Evolutionary conservation across 1,140 invertebrate genomes (phyloP).

Genomic region (Halyomorpha halys): DNA sequence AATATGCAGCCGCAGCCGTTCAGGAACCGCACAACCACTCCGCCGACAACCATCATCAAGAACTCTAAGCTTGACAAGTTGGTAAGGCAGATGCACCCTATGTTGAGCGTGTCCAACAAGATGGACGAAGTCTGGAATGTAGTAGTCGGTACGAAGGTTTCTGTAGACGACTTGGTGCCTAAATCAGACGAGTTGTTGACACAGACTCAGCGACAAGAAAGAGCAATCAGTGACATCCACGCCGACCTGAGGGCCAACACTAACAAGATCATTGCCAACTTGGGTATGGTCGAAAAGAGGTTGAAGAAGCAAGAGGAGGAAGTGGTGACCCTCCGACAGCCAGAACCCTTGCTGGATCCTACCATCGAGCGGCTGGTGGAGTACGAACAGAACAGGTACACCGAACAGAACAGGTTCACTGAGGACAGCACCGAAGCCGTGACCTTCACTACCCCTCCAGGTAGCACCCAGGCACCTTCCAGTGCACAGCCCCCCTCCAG

Average conservation of each 20-base stretch:
- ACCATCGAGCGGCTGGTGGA: constrained; percentile 65
- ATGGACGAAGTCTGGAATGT: constrained; percentile 85
- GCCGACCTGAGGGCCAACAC: constrained; percentile 68
- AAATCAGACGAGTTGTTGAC: constrained; percentile 75
- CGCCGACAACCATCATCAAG: constrained; percentile 41
- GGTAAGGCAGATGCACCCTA: constrained; percentile 65
- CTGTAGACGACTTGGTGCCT: constrained; percentile 68
- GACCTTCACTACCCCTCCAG: constrained; percentile 28
- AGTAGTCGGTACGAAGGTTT: constrained; percentile 73
- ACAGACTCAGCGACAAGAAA: constrained; percentile 73
- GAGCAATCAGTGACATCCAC: constrained; percentile 77
- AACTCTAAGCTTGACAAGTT: constrained; percentile 65
- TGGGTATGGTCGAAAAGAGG: constrained; percentile 71
- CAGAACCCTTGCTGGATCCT: constrained; percentile 60
- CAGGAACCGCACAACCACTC: constrained; percentile 39
- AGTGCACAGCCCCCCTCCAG: constrained; percentile 34
- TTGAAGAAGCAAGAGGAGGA: constrained; percentile 73
- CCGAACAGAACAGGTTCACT: constrained; percentile 36
- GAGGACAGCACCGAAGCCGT: constrained; percentile 39
- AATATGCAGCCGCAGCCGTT: constrained; percentile 21
- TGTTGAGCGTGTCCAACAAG: constrained; percentile 67
- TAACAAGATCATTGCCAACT: constrained; percentile 76
- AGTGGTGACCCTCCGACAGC: constrained; percentile 52
- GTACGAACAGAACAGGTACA: constrained; percentile 41
- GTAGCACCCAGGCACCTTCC: constrained; percentile 29